Conservation (phyloP, 2,797 vertebrate genomes). For the Onychomys torridus region DNA sequence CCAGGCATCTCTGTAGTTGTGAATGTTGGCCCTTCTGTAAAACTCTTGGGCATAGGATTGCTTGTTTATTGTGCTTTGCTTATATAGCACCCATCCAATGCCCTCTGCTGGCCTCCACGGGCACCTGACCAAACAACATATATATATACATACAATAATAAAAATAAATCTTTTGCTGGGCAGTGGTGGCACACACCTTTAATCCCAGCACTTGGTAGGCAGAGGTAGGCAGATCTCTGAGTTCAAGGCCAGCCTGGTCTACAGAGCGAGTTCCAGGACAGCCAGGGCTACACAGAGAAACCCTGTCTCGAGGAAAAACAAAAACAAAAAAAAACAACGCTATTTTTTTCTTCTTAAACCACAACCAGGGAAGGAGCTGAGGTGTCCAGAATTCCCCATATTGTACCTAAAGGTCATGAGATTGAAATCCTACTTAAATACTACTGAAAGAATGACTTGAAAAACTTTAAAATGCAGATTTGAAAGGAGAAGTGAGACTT, state of each 20-base stretch:
- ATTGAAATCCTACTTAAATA: not conserved
- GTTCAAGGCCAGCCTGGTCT: not conserved
- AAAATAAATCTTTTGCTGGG: not conserved
- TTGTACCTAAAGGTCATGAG: not conserved
- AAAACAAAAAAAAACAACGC: not conserved
- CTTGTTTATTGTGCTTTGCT: not conserved
- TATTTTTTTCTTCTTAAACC: not conserved
- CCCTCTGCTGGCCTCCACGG: not conserved
- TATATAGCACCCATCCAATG: not conserved
- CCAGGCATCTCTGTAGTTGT: not conserved
- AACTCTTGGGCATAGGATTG: not conserved
- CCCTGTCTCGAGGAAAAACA: not conserved
- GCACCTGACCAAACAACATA: not conserved
- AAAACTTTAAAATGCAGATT: not conserved
- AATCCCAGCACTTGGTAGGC: not conserved
- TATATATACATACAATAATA: not conserved
- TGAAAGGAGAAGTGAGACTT: not conserved
- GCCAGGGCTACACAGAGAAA: not conserved
- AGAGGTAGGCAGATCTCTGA: not conserved
- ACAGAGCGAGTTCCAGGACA: not conserved
- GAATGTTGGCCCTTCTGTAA: not conserved
- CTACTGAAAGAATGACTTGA: not conserved
- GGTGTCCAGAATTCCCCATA: not conserved
- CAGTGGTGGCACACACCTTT: not conserved
- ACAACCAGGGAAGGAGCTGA: not conserved